A percentile compares a stretch with the other conserved stretches of the same genome.
Evolutionary conservation across 2,888 invertebrate species (phyloP).

Genomic region (Tineola bisselliella): DNA sequence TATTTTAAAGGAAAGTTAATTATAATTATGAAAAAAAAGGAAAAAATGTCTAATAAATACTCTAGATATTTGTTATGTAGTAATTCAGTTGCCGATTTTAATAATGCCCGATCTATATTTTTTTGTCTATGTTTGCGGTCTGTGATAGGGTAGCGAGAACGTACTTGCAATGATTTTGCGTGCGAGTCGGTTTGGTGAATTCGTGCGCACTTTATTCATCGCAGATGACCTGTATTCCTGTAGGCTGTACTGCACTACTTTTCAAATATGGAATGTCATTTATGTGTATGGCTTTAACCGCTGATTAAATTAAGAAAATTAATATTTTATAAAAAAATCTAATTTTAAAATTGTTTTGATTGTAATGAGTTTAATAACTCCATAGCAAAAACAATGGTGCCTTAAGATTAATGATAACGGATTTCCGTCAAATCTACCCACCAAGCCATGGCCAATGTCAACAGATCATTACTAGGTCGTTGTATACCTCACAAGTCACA

Average conservation of each 20-base stretch:
- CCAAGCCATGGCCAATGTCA: constrained; percentile 1
- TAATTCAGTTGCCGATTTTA: no score
- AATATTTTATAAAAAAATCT: no score
- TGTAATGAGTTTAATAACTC: not conserved
- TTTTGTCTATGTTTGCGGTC: constrained; percentile 9
- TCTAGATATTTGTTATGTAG: no score
- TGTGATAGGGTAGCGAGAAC: not conserved
- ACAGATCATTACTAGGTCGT: constrained; percentile 8
- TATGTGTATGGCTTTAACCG: not conserved
- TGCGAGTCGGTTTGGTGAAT: constrained; percentile 4
- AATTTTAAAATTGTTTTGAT: no score
- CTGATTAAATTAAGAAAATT: no score
- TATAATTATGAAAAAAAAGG: no score
- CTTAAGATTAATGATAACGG: constrained; percentile 5
- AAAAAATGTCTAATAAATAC: no score
- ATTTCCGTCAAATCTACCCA: constrained; percentile 9
- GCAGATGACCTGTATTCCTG: constrained; percentile 10
- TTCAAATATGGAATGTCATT: constrained; percentile 4
- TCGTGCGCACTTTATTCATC: constrained; percentile 1
- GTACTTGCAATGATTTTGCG: constrained; percentile 3
- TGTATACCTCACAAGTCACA: not conserved
- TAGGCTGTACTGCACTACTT: constrained; percentile 3
- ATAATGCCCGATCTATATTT: not conserved
- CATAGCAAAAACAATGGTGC: constrained; percentile 5
- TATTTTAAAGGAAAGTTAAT: no score